Evolutionary conservation across 2,113 vertebrate species (phyloP).

Genomic region (Hydropotes inermis): DNA sequence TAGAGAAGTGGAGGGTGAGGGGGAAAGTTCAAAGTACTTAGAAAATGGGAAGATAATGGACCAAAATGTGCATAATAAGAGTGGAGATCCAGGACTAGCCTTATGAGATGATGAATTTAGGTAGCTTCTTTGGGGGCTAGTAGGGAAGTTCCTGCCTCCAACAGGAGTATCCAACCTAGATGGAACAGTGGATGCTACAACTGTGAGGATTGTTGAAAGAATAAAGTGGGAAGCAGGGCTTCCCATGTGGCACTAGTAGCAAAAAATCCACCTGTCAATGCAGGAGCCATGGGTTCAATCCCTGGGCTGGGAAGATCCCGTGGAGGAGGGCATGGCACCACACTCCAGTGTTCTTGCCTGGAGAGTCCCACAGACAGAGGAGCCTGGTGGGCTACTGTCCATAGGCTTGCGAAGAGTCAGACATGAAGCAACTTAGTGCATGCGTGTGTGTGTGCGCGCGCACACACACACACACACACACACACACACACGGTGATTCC

Average conservation of each 20-base stretch:
- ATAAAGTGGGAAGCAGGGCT: not conserved
- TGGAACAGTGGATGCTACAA: not conserved
- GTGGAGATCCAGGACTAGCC: not conserved
- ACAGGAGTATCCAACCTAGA: not conserved
- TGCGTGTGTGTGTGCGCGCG: rapidly evolving
- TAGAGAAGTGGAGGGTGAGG: not conserved
- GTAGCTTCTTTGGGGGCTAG: not conserved
- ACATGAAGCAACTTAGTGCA: not conserved
- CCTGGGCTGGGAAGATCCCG: not conserved
- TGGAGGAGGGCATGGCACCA: not conserved
- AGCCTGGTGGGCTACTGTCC: not conserved
- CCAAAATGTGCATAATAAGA: not conserved
- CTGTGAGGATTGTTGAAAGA: not conserved
- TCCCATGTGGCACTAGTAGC: not conserved
- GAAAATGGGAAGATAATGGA: not conserved
- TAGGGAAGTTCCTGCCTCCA: not conserved
- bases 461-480: not conserved
- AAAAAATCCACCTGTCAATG: not conserved
- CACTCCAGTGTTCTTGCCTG: not conserved
- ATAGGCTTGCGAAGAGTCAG: not conserved
- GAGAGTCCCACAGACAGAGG: not conserved
- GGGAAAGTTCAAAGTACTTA: not conserved
- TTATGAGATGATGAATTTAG: not conserved
- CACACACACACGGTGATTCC: not conserved
- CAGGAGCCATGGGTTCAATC: not conserved